Percentiles rank a stretch among this genome's conserved stretches.
phyloP scores from a whole-genome alignment of 2,888 invertebrate genomes.

The Leucozona laternaria region DNA sequence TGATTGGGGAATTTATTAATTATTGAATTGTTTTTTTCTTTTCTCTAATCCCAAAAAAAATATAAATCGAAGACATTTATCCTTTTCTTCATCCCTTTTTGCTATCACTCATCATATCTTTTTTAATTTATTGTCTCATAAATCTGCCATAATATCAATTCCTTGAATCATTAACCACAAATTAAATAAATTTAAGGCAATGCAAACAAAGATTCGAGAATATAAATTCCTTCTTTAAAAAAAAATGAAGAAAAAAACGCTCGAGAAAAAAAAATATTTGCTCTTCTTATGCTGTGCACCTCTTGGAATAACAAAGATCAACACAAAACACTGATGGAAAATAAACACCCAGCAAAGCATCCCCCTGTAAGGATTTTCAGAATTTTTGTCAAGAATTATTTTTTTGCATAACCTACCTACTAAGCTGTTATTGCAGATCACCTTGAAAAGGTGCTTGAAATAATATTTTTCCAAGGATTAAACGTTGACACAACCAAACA shows the following conservation, averaged over 20 bases:
- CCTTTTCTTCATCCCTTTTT: not conserved
- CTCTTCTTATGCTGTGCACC: conserved; percentile 16
- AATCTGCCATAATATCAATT: conserved; percentile 66
- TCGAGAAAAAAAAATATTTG: conserved; percentile 35
- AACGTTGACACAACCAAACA: conserved; percentile 7
- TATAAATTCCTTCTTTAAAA: not conserved
- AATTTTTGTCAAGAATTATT: conserved; percentile 37
- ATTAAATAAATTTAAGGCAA: conserved; percentile 67
- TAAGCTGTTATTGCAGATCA: conserved; percentile 16
- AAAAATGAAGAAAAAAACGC: not conserved
- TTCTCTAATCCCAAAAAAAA: not conserved
- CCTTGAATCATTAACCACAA: conserved; percentile 73
- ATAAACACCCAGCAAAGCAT: not conserved
- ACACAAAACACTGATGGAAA: not conserved
- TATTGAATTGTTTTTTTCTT: not conserved
- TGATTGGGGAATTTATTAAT: not conserved
- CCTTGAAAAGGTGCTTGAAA: conserved; percentile 45
- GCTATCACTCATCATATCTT: not conserved
- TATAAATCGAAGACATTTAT: not conserved
- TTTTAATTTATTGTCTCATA: conserved; percentile 53
- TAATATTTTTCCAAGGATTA: conserved; percentile 56
- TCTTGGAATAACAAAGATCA: not conserved
- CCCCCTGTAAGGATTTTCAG: conserved; percentile 37
- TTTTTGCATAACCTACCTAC: conserved; percentile 40
- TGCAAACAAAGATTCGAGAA: conserved; percentile 61